Evolutionary conservation across 2,888 invertebrate genomes (phyloP).

Genomic region (Caenorhabditis sp.): DNA sequence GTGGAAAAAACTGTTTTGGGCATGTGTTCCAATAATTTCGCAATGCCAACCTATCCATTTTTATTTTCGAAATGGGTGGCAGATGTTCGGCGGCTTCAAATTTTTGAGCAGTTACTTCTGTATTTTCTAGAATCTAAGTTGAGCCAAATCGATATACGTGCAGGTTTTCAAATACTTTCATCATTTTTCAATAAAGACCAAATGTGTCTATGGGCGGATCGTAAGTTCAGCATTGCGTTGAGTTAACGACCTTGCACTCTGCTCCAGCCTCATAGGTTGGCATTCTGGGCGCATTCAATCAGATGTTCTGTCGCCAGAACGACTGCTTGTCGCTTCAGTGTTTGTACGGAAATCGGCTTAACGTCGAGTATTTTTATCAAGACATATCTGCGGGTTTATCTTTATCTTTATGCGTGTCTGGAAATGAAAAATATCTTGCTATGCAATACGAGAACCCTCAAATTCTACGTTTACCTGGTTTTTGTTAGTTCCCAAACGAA

Average conservation of each 20-base stretch:
- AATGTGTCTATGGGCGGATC: background rate
- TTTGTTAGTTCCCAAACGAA: background rate
- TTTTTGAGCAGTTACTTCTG: background rate
- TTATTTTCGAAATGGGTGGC: background rate
- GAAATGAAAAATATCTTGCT: too few relatives aligned
- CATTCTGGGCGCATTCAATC: too few relatives aligned
- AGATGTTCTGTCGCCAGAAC: too few relatives aligned
- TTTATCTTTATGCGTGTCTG: too few relatives aligned
- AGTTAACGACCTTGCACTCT: slow-evolving; percentile 34
- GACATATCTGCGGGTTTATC: too few relatives aligned
- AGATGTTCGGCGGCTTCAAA: background rate
- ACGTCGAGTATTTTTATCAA: too few relatives aligned
- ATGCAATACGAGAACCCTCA: too few relatives aligned
- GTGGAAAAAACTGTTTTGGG: background rate
- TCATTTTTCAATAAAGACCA: background rate
- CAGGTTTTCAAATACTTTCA: background rate
- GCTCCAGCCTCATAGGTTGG: too few relatives aligned
- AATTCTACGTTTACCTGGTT: background rate
- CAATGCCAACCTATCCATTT: background rate
- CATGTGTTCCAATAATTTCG: background rate
- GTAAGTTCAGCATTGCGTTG: background rate
- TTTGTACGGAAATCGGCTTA: background rate
- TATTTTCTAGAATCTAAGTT: background rate
- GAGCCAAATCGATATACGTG: background rate
- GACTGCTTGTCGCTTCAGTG: too few relatives aligned